Evolutionary conservation across 2,113 vertebrate species (phyloP).

Genomic region (Sander vitreus): DNA sequence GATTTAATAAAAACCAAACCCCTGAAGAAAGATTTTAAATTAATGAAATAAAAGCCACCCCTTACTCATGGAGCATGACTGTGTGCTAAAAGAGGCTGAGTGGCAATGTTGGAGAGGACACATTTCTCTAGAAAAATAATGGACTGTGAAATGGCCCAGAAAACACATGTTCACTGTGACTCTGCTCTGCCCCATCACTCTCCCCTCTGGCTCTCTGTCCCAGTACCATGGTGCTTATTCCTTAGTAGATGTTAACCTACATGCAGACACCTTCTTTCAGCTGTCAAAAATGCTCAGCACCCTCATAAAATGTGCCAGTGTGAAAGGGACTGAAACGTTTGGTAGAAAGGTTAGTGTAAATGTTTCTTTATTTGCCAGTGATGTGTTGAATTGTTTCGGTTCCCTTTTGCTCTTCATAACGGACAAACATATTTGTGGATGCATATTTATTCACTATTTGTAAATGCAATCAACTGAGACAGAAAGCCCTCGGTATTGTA

Average conservation of each 20-base stretch:
- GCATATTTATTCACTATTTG: slow-evolving; percentile 6
- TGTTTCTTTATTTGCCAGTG: slow-evolving; percentile 22
- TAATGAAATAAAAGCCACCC: background rate
- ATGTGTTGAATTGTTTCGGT: slow-evolving; percentile 35
- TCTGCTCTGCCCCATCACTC: background rate
- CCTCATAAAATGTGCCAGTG: slow-evolving; percentile 1
- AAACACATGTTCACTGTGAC: background rate
- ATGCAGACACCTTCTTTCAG: slow-evolving; percentile 24
- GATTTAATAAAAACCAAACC: slow-evolving; percentile 7
- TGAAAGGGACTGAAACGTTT: slow-evolving; percentile 37
- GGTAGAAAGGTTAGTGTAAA: slow-evolving; percentile 8
- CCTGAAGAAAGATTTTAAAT: background rate
- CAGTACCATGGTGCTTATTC: slow-evolving; percentile 7
- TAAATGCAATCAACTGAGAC: slow-evolving; percentile 33
- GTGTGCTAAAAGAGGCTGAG: slow-evolving; percentile 9
- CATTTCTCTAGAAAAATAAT: slow-evolving; percentile 39
- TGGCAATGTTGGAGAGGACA: background rate
- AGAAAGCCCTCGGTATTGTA: slow-evolving; percentile 8
- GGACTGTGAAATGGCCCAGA: slow-evolving; percentile 37
- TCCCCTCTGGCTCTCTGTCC: background rate
- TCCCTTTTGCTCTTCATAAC: slow-evolving; percentile 14
- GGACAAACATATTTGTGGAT: slow-evolving; percentile 9
- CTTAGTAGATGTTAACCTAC: slow-evolving; percentile 15
- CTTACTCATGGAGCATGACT: background rate
- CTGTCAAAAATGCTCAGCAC: slow-evolving; percentile 25